Evolutionary conservation across 2,113 vertebrate species (phyloP).

Genomic region (Alces alces): DNA sequence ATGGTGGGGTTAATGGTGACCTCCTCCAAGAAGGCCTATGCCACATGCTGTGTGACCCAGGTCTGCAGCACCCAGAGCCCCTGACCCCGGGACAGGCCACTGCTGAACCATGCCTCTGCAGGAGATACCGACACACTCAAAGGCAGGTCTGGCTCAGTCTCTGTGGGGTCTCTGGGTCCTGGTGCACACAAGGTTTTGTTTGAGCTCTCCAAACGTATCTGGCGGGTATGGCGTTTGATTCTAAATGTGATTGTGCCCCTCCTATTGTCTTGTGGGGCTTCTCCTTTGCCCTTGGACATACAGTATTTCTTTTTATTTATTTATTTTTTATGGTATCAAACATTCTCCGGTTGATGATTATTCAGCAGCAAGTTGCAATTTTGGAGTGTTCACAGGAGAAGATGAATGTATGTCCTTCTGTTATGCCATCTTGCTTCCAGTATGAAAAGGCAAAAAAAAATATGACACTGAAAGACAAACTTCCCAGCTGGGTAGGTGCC

Average conservation of each 20-base stretch:
- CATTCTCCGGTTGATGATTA: not conserved
- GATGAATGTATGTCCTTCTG: not conserved
- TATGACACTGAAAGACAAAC: not conserved
- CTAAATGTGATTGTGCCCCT: fast-evolving
- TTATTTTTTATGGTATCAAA: not conserved
- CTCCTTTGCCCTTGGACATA: not conserved
- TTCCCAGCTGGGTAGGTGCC: not conserved
- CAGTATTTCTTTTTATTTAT: no score
- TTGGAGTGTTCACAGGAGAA: not conserved
- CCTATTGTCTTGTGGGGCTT: not conserved
- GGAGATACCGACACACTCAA: not conserved
- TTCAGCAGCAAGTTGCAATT: not conserved
- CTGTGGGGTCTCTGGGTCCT: not conserved
- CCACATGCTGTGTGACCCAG: not conserved
- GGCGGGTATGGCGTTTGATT: not conserved
- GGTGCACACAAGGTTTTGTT: not conserved
- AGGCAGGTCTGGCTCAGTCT: not conserved
- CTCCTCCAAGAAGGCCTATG: not conserved
- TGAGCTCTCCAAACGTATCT: not conserved
- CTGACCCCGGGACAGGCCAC: not conserved
- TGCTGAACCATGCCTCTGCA: not conserved
- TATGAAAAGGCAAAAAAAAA: not conserved
- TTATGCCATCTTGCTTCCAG: not conserved
- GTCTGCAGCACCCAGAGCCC: not conserved
- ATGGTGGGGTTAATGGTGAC: not conserved